Conservation (phyloP, 2,888 invertebrate genomes). For the Lydus trimaculatus region DNA sequence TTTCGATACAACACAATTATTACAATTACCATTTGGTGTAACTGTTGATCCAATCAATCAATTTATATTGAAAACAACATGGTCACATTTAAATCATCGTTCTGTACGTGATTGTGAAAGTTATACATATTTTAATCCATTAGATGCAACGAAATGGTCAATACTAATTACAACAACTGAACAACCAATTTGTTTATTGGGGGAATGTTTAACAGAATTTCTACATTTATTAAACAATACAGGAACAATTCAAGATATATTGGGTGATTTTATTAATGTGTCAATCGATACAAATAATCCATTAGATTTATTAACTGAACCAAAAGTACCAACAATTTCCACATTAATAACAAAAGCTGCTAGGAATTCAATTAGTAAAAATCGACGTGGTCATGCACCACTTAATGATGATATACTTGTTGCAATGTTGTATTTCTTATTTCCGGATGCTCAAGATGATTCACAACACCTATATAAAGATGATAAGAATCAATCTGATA, state of each 20-base stretch:
- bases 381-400: constrained; percentile 71
- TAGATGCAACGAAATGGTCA: constrained; percentile 82
- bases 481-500: not conserved
- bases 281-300: constrained; percentile 63
- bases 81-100: constrained; percentile 87
- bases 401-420: constrained; percentile 78
- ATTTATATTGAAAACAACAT: constrained; percentile 80
- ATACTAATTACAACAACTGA: constrained; percentile 71
- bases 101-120: constrained; percentile 87
- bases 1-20: constrained; percentile 63
- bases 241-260: constrained; percentile 62
- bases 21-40: constrained; percentile 83
- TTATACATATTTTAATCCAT: constrained; percentile 88
- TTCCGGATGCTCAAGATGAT: constrained; percentile 84
- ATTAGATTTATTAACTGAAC: constrained; percentile 77
- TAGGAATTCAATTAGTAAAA: constrained; percentile 57
- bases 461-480: constrained; percentile 58
- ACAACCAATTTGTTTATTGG: constrained; percentile 77
- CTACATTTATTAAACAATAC: constrained; percentile 69
- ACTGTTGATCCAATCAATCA: constrained; percentile 82
- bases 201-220: constrained; percentile 77
- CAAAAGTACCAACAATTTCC: constrained; percentile 72
- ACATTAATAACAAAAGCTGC: constrained; percentile 66
- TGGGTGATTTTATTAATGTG: constrained; percentile 63
- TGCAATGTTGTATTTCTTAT: constrained; percentile 81